These are phyloP conservation scores for Morpho achilles DNA, from an alignment of 2,888 invertebrate genomes.

Conservation along the genomic window DNA sequence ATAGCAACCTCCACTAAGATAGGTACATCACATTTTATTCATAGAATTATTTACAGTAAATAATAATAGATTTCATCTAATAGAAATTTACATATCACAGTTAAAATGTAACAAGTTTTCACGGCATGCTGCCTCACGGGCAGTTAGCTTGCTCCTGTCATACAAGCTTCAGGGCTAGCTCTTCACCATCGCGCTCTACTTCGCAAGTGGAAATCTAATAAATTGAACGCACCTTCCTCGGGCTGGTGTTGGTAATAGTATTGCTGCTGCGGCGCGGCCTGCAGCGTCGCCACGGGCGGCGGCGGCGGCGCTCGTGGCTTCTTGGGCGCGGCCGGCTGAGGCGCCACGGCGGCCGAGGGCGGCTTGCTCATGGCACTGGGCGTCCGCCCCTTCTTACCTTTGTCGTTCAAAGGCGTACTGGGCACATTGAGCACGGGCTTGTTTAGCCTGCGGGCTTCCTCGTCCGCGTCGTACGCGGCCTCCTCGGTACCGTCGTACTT, in stretches of 20 bases:
- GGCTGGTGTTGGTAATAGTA: slow-evolving; percentile 79
- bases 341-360: slow-evolving; percentile 64
- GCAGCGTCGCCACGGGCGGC: slow-evolving; percentile 60
- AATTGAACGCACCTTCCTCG: slow-evolving; percentile 80
- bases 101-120: slow-evolving; percentile 80
- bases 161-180: slow-evolving; percentile 80
- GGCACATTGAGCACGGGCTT: slow-evolving; percentile 76
- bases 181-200: slow-evolving; percentile 80
- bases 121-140: slow-evolving; percentile 60
- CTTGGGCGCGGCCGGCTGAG: slow-evolving; percentile 69
- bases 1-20: slow-evolving; percentile 60
- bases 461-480: slow-evolving; percentile 80
- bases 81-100: slow-evolving; percentile 77
- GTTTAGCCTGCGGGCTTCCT: slow-evolving; percentile 70
- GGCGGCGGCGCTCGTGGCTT: slow-evolving; percentile 69
- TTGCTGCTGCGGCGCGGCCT: slow-evolving; percentile 70
- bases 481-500: slow-evolving; percentile 84
- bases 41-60: slow-evolving; percentile 70
- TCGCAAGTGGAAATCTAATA: slow-evolving; percentile 78
- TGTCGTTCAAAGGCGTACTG: slow-evolving; percentile 67
- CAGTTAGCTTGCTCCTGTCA: slow-evolving; percentile 79
- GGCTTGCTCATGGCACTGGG: slow-evolving; percentile 45
- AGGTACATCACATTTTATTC: slow-evolving; percentile 66
- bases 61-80: slow-evolving; percentile 74
- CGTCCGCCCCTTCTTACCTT: slow-evolving; percentile 65